A percentile compares a stretch with the other conserved stretches of the same genome.
phyloP scores from a whole-genome alignment of 1,140 invertebrate species.

The Habropoda laboriosa region DNA sequence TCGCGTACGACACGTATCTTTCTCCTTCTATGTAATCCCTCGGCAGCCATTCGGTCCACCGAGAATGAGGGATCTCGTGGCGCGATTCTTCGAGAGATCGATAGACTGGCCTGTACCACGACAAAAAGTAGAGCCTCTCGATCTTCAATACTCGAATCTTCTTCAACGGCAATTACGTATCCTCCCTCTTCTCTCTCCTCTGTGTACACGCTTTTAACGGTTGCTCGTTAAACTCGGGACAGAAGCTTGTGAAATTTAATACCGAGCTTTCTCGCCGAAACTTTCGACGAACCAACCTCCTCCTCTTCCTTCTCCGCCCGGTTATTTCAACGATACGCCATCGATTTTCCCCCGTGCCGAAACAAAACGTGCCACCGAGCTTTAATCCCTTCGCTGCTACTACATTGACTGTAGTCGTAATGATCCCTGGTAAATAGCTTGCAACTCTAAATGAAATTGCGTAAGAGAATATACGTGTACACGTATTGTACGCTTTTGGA shows the following conservation, averaged over 20 bases:
- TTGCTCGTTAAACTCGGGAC: conserved; percentile 15
- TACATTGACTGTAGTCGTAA: too few species aligned
- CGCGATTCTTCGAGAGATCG: conserved; percentile 20
- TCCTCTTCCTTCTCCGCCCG: neutral
- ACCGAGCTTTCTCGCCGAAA: neutral
- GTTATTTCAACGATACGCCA: neutral
- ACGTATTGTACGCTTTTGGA: too few species aligned
- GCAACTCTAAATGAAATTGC: too few species aligned
- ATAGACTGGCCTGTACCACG: conserved; percentile 32
- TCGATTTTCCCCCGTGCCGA: neutral
- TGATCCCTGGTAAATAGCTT: too few species aligned
- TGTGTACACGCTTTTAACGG: neutral
- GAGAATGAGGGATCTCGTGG: conserved; percentile 36
- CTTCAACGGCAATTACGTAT: neutral
- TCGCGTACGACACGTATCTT: conserved; percentile 19
- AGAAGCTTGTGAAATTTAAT: conserved; percentile 18
- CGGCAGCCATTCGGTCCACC: conserved; percentile 13
- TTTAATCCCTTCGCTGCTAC: too few species aligned
- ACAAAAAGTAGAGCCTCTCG: conserved; percentile 31
- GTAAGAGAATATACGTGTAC: too few species aligned
- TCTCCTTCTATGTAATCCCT: conserved; percentile 30
- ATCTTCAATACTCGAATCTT: conserved; percentile 17
- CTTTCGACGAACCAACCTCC: neutral
- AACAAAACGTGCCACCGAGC: too few species aligned
- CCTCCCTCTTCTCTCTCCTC: neutral